phyloP scores from a whole-genome alignment of 1,140 invertebrate genomes.

The Drosophila mojavensis region DNA sequence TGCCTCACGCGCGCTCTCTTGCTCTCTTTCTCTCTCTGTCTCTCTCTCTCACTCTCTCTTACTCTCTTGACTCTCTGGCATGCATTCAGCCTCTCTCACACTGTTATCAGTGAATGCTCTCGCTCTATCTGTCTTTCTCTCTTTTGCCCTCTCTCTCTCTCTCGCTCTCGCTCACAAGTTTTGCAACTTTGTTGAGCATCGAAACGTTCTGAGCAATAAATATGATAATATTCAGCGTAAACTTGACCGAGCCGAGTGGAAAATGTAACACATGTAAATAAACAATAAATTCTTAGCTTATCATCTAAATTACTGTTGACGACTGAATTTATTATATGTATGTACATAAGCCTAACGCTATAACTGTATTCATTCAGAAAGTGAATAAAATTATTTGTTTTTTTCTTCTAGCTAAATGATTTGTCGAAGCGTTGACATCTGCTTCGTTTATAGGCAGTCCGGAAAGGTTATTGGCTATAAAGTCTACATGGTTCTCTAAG shows the following conservation, averaged over 20 bases:
- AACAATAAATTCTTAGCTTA: constrained; percentile 1
- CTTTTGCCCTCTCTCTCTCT: not conserved
- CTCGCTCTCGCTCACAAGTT: not conserved
- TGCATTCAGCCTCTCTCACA: not conserved
- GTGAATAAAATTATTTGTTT: too few species aligned
- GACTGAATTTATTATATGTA: constrained; percentile 10
- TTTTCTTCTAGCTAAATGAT: too few species aligned
- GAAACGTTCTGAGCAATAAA: not conserved
- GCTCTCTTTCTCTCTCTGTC: not conserved
- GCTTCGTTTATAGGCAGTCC: too few species aligned
- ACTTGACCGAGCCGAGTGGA: constrained; percentile 4
- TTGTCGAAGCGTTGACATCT: too few species aligned
- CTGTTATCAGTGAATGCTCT: not conserved
- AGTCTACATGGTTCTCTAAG: too few species aligned
- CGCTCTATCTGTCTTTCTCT: not conserved
- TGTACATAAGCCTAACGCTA: not conserved
- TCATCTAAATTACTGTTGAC: constrained; percentile 7
- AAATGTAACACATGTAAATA: not conserved
- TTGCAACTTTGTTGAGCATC: constrained; percentile 22
- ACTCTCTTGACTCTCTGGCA: not conserved
- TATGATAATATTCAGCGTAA: constrained; percentile 13
- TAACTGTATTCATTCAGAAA: not conserved
- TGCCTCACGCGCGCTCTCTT: not conserved
- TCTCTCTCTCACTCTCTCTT: too few species aligned
- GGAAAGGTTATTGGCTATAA: too few species aligned